Evolutionary conservation across 2,888 invertebrate species (phyloP).

Genomic region (Euplexia lucipara): DNA sequence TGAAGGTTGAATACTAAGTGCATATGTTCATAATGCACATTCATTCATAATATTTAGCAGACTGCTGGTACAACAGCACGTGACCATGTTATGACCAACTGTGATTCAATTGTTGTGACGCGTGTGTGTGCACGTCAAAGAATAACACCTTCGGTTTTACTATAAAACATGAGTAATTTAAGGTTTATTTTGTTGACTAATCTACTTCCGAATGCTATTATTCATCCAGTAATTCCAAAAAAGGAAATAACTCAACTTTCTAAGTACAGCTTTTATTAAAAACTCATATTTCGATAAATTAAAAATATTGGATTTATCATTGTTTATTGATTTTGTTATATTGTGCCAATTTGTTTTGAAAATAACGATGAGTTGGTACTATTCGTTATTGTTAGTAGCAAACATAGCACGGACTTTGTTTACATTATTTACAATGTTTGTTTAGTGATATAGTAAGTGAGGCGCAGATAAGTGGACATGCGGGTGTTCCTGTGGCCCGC

Average conservation of each 20-base stretch:
- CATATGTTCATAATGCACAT: slow-evolving; percentile 35
- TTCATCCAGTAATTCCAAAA: slow-evolving; percentile 33
- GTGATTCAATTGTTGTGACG: slow-evolving; percentile 59
- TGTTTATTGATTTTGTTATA: slow-evolving; percentile 35
- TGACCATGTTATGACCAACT: slow-evolving; percentile 32
- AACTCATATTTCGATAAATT: not conserved
- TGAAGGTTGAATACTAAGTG: slow-evolving; percentile 27
- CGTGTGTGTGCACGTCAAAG: slow-evolving; percentile 26
- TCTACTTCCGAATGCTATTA: slow-evolving; percentile 41
- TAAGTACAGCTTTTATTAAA: not conserved
- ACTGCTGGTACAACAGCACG: slow-evolving; percentile 35
- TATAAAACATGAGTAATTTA: slow-evolving; percentile 62
- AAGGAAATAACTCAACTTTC: slow-evolving; percentile 9
- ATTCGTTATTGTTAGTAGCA: slow-evolving; percentile 54
- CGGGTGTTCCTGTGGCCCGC: slow-evolving; percentile 56
- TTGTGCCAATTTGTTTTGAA: slow-evolving; percentile 58
- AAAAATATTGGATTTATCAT: slow-evolving; percentile 15
- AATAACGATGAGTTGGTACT: slow-evolving; percentile 43
- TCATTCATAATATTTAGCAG: slow-evolving; percentile 44
- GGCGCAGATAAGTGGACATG: slow-evolving; percentile 55
- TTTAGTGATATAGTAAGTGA: slow-evolving; percentile 54
- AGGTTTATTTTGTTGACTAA: slow-evolving; percentile 43
- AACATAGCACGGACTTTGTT: slow-evolving; percentile 50
- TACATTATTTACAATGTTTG: slow-evolving; percentile 56
- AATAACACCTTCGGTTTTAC: slow-evolving; percentile 45